Base-by-base conservation (phyloP, 2,888 invertebrate genomes). In the Eristalinus aeneus region DNA sequence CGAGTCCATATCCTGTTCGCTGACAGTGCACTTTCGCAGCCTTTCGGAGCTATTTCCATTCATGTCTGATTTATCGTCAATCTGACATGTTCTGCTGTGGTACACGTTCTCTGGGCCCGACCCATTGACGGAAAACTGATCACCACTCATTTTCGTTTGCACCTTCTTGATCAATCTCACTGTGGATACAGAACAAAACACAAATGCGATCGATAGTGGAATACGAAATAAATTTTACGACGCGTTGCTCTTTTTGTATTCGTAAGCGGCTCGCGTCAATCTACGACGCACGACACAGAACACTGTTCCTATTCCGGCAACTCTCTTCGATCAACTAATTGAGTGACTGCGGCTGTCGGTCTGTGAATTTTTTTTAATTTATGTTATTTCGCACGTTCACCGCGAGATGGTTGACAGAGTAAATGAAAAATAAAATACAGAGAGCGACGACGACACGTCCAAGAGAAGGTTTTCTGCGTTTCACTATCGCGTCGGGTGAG, bases 1-100 rank as follows among this genome's bases (percentile, higher is more conserved):
- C 56, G 90, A 90, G 88, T 92, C 90, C 90, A 90, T 89, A 75
- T 91, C 91, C 75, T 90, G 88, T 86, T 90, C 90, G 2, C 90
- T 90, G 65, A 90, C 88, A 3, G 91, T 90, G 71, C 89, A 88
- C 61, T 89, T 89, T 46, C 86, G 36, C 20, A 71, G 76, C 74
- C 83, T 69, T 56, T 64, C 64, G 36, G 61, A 36, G 46, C 34
- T 54, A 53, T 67, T 73, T 4, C 27, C 74, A 63, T 68, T 85
- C 61, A 46, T 34, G n/a, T 16, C 54, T 16, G 73, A 53, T 2
- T 71, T 22, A 67, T 74, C 56, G 54, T 77, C 46, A 23, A 60
- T 60, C n/a, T 60, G 22, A n/a, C n/a, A 60, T 12, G 60, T 60
- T 6, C 16, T 46, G 16, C 46, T 46, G 46, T 8, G 16, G 46